Evolutionary conservation across 2,888 invertebrate genomes (phyloP).

Genomic region (Cosmia pyralina): DNA sequence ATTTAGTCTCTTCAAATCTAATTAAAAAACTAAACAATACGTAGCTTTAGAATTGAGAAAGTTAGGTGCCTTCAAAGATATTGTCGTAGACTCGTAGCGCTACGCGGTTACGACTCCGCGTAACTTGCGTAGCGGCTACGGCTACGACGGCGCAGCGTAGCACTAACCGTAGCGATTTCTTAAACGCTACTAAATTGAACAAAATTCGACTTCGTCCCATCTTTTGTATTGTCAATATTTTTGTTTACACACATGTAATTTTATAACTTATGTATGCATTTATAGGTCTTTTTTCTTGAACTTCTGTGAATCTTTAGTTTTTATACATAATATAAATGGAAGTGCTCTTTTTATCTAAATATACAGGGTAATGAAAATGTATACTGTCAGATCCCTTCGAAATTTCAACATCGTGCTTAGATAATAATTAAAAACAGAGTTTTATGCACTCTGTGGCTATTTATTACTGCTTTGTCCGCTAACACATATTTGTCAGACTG

Average conservation of each 20-base stretch:
- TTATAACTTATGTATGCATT: background rate
- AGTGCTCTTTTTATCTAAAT: background rate
- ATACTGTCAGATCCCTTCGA: background rate
- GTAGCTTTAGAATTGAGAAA: too few species aligned
- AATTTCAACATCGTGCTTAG: background rate
- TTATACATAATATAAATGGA: background rate
- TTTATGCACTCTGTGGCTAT: too few species aligned
- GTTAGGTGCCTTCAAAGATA: background rate
- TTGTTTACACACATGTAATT: background rate
- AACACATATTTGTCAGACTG: background rate
- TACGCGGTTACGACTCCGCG: slow-evolving; percentile 23
- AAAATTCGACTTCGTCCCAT: background rate
- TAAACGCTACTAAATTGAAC: background rate
- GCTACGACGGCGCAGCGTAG: slow-evolving; percentile 37
- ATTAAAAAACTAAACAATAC: background rate
- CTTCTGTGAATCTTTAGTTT: too few species aligned
- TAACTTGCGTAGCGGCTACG: slow-evolving; percentile 41
- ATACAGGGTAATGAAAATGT: background rate
- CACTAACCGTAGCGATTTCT: slow-evolving; percentile 17
- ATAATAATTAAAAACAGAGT: too few species aligned
- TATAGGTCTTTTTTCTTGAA: background rate
- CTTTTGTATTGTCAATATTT: slow-evolving; percentile 11
- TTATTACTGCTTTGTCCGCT: background rate
- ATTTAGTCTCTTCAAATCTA: background rate
- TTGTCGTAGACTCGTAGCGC: slow-evolving; percentile 39